Evolutionary conservation across 2,113 vertebrate genomes (phyloP).

Genomic region (Nothoprocta pentlandii): DNA sequence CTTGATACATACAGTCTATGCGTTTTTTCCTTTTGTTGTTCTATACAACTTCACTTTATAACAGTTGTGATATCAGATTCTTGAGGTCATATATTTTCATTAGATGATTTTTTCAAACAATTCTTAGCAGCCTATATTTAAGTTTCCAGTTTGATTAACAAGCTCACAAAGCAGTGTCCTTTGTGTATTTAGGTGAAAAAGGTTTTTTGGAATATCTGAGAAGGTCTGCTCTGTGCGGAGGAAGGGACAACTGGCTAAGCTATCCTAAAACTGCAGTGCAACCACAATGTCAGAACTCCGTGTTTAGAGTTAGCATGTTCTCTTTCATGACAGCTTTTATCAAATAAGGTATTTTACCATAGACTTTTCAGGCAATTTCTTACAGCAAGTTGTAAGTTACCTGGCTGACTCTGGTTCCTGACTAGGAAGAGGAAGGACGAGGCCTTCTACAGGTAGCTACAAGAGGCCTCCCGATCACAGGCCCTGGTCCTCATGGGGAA

Average conservation of each 20-base stretch:
- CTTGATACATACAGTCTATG: neutral
- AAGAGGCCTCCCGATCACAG: too few relatives aligned
- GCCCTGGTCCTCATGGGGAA: too few relatives aligned
- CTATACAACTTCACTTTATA: neutral
- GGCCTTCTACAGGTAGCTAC: too few relatives aligned
- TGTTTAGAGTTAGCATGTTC: neutral
- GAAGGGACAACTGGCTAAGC: accelerated
- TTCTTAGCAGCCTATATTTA: neutral
- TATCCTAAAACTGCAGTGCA: accelerated
- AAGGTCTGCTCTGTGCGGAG: neutral
- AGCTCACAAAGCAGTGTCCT: neutral
- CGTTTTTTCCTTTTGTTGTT: neutral
- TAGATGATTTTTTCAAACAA: neutral
- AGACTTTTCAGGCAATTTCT: neutral
- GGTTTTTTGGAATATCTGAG: accelerated
- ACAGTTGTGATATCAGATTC: neutral
- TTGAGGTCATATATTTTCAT: neutral
- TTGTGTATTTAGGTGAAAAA: neutral
- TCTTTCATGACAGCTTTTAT: neutral
- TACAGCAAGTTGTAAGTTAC: neutral
- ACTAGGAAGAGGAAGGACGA: too few relatives aligned
- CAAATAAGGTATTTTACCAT: neutral
- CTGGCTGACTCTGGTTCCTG: neutral
- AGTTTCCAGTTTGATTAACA: neutral
- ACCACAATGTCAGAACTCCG: neutral